A percentile compares a stretch with the other conserved stretches of the same genome.
phyloP scores from a whole-genome alignment of 2,888 invertebrate genomes.

The Synergus itoensis region DNA sequence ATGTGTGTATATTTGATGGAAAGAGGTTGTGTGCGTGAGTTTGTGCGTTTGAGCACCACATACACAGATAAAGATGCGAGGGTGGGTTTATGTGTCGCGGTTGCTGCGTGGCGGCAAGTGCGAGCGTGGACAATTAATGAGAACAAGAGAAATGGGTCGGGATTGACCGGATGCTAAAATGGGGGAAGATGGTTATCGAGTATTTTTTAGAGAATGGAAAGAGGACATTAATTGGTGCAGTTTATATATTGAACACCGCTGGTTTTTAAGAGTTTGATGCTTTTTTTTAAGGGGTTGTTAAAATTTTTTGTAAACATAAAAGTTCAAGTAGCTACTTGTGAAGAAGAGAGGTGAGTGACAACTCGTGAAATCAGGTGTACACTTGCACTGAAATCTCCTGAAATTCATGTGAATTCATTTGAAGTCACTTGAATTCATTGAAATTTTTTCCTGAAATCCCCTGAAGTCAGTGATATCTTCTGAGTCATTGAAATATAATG shows the following conservation, averaged over 20 bases:
- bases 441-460: too few species aligned
- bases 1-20: constrained; percentile 7
- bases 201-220: background rate
- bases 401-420: too few species aligned
- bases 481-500: too few species aligned
- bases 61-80: background rate
- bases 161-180: constrained; percentile 18
- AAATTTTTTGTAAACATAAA: too few species aligned
- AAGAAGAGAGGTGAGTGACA: too few species aligned
- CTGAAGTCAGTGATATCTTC: too few species aligned
- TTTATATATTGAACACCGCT: background rate
- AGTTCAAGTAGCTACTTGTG: too few species aligned
- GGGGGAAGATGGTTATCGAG: constrained; percentile 32
- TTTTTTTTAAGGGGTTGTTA: too few species aligned
- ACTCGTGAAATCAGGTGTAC: too few species aligned
- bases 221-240: background rate
- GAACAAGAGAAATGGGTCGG: constrained; percentile 39
- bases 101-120: constrained; percentile 50
- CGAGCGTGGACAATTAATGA: constrained; percentile 53
- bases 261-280: too few species aligned
- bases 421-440: too few species aligned
- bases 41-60: constrained; percentile 47
- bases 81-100: constrained; percentile 24
- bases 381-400: too few species aligned
- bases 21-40: constrained; percentile 49